Evolutionary conservation across 2,113 vertebrate genomes (phyloP).

Genomic region (Varanus komodoensis): DNA sequence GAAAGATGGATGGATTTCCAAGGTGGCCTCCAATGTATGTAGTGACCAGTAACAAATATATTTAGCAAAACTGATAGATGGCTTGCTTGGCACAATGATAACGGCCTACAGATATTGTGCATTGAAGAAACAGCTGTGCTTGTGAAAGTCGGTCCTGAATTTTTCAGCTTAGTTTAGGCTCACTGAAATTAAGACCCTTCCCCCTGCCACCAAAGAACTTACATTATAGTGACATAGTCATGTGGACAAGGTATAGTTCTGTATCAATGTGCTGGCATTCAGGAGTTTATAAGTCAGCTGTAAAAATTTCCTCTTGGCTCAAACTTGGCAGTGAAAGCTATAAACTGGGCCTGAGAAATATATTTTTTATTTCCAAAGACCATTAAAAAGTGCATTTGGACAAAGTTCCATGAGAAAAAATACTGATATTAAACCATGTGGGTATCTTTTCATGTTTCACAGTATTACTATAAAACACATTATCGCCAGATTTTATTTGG

Average conservation of each 20-base stretch:
- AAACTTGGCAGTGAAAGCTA: slow-evolving; percentile 49
- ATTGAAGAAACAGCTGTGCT: slow-evolving; percentile 46
- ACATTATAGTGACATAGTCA: slow-evolving; percentile 38
- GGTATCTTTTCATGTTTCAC: slow-evolving; percentile 44
- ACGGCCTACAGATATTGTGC: slow-evolving; percentile 7
- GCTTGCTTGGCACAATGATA: neutral
- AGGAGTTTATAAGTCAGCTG: slow-evolving; percentile 68
- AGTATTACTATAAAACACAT: slow-evolving; percentile 17
- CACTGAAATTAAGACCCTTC: slow-evolving; percentile 59
- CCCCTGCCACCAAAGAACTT: slow-evolving; percentile 37
- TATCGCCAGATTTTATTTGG: slow-evolving; percentile 44
- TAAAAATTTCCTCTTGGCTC: slow-evolving; percentile 67
- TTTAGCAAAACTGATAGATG: neutral
- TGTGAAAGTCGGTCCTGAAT: slow-evolving; percentile 36
- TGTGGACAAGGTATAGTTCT: slow-evolving; percentile 59
- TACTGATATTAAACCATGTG: slow-evolving; percentile 27
- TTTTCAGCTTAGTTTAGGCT: slow-evolving; percentile 58
- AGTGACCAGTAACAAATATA: neutral
- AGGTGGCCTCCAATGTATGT: neutral
- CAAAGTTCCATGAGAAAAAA: slow-evolving; percentile 30
- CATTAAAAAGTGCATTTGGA: slow-evolving; percentile 34
- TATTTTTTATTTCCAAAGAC: slow-evolving; percentile 17
- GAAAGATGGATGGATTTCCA: neutral
- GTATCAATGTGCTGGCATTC: slow-evolving; percentile 58
- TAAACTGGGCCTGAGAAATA: slow-evolving; percentile 48